Evolutionary conservation across 2,113 vertebrate species (phyloP), one percentile per base, ranked within the genome.

Genomic region (Sporophila hypoxantha): DNA sequence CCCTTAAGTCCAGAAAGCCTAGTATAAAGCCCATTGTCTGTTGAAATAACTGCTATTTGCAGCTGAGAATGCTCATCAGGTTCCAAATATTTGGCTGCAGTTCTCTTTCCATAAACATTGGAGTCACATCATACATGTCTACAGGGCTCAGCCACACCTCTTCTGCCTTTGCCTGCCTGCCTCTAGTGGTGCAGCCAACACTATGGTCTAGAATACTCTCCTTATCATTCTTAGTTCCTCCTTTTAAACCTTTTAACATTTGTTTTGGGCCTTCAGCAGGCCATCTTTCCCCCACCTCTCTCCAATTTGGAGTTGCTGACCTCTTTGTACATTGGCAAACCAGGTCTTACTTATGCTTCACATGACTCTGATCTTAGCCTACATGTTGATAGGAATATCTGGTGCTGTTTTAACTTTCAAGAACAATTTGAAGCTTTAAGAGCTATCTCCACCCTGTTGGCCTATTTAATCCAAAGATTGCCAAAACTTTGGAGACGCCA

Each of bases 21-120:
- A 60, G 39, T 52, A 64, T 49, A 49, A 95, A 91, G 36, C 22
- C 78, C 53, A 52, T 84, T 91, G 16, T 49, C 69, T 84, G 26
- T 82, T 13, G 26, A 84, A 93, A 91, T 83, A 76, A 69, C 69
- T 90, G 37, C 66, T 90, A 42, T 88, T 94, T 93, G 62, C 77
- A 86, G 55, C 62, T 90, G 55, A 91, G 34, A 86, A 46, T 59
- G 70, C 62, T 95, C 87, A 91, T 79, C 82, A 69, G 69, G 50
- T 94, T 94, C 91, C 85, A 95, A 92, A 73, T 80, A 85, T 71
- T 92, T 94, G 87, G 87, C 92, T 79, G 29, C 1, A 0, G 32
- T 55, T 81, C 50, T 93, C 55, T 95, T 94, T 93, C 89, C 85
- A 50, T 87, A 95, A 93, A 94, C 85, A 95, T 50, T 94, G 85